These are phyloP conservation scores for Fragum sueziense DNA, from an alignment of 2,888 invertebrate species.

Conservation along the genomic window DNA sequence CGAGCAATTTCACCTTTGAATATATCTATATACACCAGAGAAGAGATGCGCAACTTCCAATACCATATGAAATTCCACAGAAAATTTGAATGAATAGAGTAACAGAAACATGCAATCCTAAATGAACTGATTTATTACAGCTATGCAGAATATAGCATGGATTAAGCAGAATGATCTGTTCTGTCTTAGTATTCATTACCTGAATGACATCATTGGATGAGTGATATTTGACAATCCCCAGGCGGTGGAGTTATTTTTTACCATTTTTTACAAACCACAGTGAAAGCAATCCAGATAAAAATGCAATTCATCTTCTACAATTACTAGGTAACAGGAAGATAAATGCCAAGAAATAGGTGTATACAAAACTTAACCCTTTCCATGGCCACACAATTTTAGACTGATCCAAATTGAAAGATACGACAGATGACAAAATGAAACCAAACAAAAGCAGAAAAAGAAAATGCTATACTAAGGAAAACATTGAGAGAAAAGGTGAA, in stretches of 20 bases:
- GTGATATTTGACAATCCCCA: neutral
- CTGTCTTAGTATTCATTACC: neutral
- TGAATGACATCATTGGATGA: neutral
- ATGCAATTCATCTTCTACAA: conserved; percentile 9
- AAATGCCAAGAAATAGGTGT: conserved; percentile 18
- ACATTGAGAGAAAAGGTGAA: too few relatives aligned
- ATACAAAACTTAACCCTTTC: neutral
- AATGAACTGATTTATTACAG: too few relatives aligned
- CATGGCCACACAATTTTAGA: neutral
- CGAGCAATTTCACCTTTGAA: too few relatives aligned
- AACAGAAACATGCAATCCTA: too few relatives aligned
- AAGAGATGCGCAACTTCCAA: too few relatives aligned
- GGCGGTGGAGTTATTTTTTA: neutral
- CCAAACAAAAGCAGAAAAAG: neutral
- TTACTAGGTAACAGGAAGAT: conserved; percentile 9
- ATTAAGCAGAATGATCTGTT: neutral
- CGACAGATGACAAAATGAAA: neutral
- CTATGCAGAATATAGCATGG: too few relatives aligned
- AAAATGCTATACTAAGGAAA: too few relatives aligned
- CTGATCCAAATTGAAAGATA: too few relatives aligned
- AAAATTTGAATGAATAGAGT: too few relatives aligned
- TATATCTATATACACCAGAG: too few relatives aligned
- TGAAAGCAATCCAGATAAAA: conserved; percentile 11
- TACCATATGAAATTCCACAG: too few relatives aligned
- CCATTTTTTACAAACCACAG: neutral